Base-by-base conservation (phyloP, 2,888 invertebrate genomes). In the Athrips mouffetella region DNA sequence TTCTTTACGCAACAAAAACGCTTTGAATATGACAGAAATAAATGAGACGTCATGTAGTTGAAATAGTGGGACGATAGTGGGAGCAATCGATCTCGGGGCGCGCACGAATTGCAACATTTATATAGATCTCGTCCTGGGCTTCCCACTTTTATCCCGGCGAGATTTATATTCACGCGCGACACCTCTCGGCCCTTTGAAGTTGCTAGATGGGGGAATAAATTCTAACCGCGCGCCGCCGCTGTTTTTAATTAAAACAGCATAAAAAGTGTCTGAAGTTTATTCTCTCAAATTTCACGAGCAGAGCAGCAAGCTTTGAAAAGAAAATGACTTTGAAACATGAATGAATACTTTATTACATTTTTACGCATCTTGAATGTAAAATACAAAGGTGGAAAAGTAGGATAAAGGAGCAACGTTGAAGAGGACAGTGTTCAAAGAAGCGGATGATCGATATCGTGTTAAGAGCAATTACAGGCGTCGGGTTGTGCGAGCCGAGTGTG, bases 141-240 rank as follows among this genome's bases (percentile, higher is more conserved):
- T 69, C 69, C 76, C 68, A 70, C 76, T 79, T 76, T 75, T 76
- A 76, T 78, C 75, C 73, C 66, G 62, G 66, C 58, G 61, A 80
- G 86, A 85, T 86, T 86, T 85, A 83, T 84, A 76, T 76, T 73
- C 73, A 70, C 68, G 67, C 73, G 76, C 76, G 81, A 80, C 82
- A 82, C 76, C 78, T 78, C 72, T 63, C 75, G 78, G 79, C 83
- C 85, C 85, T 86, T 86, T 85, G 85, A 85, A 83, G 82, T 70
- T 70, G 67, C 67, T 63, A 74, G 76, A 76, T 63, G 74, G 75
- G 73, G 74, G 76, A 74, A 79, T 81, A 81, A 82, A 80, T 82
- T 80, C 73, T 69, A 70, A 65, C 66, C 67, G 67, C 62, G 68
- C 68, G 63, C 64, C 65, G 63, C 59, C 71, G 65, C 74, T 80